A percentile compares a stretch with the other conserved stretches of the same genome.
These are phyloP conservation scores for Rapana venosa DNA, from an alignment of 2,888 invertebrate species.

Conservation along the genomic window DNA sequence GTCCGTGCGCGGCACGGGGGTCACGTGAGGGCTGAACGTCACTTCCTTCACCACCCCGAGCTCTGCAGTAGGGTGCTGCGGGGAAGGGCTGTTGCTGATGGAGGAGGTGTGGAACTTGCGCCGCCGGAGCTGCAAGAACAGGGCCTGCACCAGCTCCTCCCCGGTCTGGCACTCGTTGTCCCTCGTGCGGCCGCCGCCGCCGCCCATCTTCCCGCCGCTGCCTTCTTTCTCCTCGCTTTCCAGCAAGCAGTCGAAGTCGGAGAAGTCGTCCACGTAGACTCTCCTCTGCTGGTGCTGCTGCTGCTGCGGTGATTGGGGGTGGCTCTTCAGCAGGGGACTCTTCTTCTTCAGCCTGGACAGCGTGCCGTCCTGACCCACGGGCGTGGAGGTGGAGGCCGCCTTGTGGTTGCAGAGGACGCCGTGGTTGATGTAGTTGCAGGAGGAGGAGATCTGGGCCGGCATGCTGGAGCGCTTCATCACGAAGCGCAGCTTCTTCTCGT, in stretches of 20 bases:
- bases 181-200: not conserved
- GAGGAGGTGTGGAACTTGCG: slow-evolving; percentile 18
- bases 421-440: slow-evolving; percentile 47
- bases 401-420: slow-evolving; percentile 47
- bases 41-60: slow-evolving; percentile 31
- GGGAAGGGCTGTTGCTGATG: not conserved
- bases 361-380: not conserved
- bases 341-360: not conserved
- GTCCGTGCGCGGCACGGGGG: slow-evolving; percentile 19
- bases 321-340: not conserved
- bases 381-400: not conserved
- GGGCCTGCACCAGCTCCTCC: slow-evolving; percentile 54
- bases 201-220: not conserved
- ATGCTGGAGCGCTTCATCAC: slow-evolving; percentile 49
- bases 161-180: slow-evolving; percentile 63
- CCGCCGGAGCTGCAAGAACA: slow-evolving; percentile 44
- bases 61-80: not conserved
- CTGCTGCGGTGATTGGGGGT: not conserved
- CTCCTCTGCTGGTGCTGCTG: not conserved
- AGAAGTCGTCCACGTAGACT: slow-evolving; percentile 39
- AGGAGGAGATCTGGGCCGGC: slow-evolving; percentile 28
- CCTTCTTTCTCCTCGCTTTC: slow-evolving; percentile 7
- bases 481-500: slow-evolving; percentile 51
- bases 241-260: slow-evolving; percentile 41
- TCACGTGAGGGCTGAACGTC: slow-evolving; percentile 35